Evolutionary conservation across 2,888 invertebrate species (phyloP).

Genomic region (Macrostomum cliftonense): DNA sequence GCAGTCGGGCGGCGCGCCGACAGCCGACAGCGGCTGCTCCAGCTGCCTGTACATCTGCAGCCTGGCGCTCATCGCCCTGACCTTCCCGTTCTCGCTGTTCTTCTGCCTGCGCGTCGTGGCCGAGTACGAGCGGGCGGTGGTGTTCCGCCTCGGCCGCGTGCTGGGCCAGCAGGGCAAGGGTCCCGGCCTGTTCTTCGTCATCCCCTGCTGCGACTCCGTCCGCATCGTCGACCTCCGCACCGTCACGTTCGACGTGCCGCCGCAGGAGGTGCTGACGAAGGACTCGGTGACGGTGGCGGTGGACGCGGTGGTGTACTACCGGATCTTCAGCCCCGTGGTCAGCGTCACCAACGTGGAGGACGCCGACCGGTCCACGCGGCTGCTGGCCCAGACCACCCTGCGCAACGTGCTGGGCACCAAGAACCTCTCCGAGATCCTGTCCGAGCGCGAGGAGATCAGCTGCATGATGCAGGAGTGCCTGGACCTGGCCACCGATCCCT

Average conservation of each 20-base stretch:
- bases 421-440: constrained; percentile 26
- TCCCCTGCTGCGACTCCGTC: constrained; percentile 21
- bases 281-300: constrained; percentile 31
- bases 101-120: constrained; percentile 54
- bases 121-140: constrained; percentile 76
- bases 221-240: constrained; percentile 13
- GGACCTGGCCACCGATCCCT: constrained; percentile 39
- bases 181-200: constrained; percentile 16
- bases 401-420: constrained; percentile 28
- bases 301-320: constrained; percentile 31
- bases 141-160: constrained; percentile 65
- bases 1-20: too few relatives aligned
- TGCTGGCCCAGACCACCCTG: constrained; percentile 29
- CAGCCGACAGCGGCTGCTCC: too few relatives aligned
- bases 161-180: constrained; percentile 52
- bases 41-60: too few relatives aligned
- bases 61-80: constrained; percentile 1
- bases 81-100: constrained; percentile 8
- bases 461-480: constrained; percentile 19
- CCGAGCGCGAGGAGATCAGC: constrained; percentile 29
- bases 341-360: constrained; percentile 32
- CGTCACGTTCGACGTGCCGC: constrained; percentile 23
- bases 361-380: constrained; percentile 24
- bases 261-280: constrained; percentile 27
- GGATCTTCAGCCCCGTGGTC: constrained; percentile 26